Conservation (phyloP, 92 coral and sea anemone genomes). For the Anthopleura xanthogrammica region DNA sequence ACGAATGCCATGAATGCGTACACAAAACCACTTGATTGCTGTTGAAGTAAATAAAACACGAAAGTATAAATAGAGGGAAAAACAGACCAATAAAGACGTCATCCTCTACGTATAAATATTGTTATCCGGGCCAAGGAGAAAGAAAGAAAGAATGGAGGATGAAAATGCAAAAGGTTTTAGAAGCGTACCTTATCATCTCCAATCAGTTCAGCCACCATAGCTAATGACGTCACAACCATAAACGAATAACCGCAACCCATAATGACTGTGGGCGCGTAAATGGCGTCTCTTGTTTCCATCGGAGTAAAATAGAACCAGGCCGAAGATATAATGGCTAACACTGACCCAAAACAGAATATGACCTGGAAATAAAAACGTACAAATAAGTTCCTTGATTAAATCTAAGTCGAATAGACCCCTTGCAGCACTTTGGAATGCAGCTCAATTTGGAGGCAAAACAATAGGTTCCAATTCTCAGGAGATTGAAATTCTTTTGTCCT, state of each 20-base stretch:
- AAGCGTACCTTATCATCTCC: conserved; percentile 72
- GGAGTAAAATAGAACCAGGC: conserved; percentile 80
- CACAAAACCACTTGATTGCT: conserved; percentile 87
- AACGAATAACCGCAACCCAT: conserved; percentile 77
- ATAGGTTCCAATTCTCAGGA: too few species aligned
- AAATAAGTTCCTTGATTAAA: background rate
- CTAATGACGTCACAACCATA: conserved; percentile 83
- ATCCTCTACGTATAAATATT: too few species aligned
- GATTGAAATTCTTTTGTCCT: too few species aligned
- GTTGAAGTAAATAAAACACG: background rate
- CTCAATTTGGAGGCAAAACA: background rate
- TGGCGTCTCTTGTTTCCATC: conserved; percentile 49
- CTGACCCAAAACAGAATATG: conserved; percentile 62
- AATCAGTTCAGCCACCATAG: conserved; percentile 81
- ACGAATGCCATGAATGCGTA: conserved; percentile 80
- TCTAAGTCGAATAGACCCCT: background rate
- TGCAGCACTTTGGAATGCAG: background rate
- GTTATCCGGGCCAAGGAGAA: too few species aligned
- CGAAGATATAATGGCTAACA: conserved; percentile 58
- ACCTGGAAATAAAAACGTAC: conserved; percentile 36
- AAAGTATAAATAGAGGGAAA: background rate
- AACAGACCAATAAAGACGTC: too few species aligned
- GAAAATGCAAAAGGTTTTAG: background rate
- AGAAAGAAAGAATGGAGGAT: background rate
- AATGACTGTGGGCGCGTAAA: conserved; percentile 81